Percentiles rank a stretch among this genome's conserved stretches.
These are phyloP conservation scores for Strigops habroptila DNA, from an alignment of 2,113 vertebrate genomes.

Conservation along the genomic window DNA sequence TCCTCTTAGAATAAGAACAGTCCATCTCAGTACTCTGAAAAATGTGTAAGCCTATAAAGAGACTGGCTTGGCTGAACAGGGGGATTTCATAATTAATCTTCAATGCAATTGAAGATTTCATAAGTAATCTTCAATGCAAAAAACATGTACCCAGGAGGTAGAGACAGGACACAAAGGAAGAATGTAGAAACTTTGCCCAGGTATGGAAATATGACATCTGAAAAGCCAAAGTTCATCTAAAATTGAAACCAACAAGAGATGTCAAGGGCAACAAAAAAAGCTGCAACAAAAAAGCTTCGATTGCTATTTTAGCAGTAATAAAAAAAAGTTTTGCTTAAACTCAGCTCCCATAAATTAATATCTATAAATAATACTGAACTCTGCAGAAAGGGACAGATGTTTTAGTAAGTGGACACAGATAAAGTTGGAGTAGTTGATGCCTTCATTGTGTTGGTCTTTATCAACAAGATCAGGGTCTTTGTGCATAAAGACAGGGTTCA, in stretches of 20 bases:
- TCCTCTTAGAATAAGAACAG: neutral
- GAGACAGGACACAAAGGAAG: neutral
- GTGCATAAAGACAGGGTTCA: neutral
- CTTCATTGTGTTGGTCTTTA: neutral
- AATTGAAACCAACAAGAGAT: neutral
- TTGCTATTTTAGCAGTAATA: neutral
- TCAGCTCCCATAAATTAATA: neutral
- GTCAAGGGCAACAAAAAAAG: neutral
- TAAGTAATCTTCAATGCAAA: neutral
- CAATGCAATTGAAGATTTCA: neutral
- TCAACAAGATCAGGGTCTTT: neutral
- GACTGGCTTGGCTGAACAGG: neutral
- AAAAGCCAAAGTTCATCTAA: neutral
- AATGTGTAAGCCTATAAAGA: neutral
- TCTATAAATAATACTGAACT: neutral
- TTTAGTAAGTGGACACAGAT: neutral
- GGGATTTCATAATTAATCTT: neutral
- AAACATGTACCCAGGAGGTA: neutral
- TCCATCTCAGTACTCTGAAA: neutral
- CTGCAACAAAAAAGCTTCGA: neutral
- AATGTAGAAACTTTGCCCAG: neutral
- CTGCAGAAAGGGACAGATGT: neutral
- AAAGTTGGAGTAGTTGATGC: neutral
- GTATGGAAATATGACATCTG: neutral
- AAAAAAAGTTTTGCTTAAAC: neutral